Conservation (phyloP, 1,140 invertebrate genomes). For the Hylaeus anthracinus region DNA sequence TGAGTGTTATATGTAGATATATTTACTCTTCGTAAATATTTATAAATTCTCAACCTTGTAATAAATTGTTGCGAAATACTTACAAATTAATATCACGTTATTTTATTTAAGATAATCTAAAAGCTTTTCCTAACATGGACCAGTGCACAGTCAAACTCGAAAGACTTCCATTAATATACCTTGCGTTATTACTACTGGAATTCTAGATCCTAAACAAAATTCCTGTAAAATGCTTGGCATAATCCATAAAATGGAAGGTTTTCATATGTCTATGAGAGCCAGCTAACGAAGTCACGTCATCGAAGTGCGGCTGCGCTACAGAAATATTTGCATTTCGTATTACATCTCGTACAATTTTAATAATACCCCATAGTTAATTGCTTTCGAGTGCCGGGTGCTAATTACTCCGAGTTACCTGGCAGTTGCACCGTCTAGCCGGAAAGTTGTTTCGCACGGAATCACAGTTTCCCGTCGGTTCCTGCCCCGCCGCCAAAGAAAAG, state of each 20-base stretch:
- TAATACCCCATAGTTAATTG: slow-evolving; percentile 22
- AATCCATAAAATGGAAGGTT: background rate
- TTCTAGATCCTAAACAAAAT: too few species aligned
- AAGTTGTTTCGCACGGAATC: slow-evolving; percentile 1
- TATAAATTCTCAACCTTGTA: too few species aligned
- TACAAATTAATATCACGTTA: too few species aligned
- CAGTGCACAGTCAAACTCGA: too few species aligned
- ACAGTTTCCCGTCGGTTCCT: background rate
- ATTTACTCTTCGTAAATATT: too few species aligned
- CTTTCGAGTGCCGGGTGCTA: background rate
- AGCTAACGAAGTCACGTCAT: background rate
- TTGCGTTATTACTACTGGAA: too few species aligned
- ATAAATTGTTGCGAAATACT: too few species aligned
- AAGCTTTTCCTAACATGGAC: too few species aligned
- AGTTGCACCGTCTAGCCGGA: background rate
- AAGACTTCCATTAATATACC: too few species aligned
- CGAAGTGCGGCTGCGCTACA: background rate
- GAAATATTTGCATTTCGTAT: background rate
- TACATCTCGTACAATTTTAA: background rate
- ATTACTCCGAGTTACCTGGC: background rate
- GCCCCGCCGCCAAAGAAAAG: background rate
- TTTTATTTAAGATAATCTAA: too few species aligned
- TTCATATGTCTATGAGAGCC: background rate
- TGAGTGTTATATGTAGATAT: too few species aligned
- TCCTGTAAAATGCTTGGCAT: too few species aligned